Conservation (phyloP, 1,140 invertebrate species). For the Wasmannia auropunctata region DNA sequence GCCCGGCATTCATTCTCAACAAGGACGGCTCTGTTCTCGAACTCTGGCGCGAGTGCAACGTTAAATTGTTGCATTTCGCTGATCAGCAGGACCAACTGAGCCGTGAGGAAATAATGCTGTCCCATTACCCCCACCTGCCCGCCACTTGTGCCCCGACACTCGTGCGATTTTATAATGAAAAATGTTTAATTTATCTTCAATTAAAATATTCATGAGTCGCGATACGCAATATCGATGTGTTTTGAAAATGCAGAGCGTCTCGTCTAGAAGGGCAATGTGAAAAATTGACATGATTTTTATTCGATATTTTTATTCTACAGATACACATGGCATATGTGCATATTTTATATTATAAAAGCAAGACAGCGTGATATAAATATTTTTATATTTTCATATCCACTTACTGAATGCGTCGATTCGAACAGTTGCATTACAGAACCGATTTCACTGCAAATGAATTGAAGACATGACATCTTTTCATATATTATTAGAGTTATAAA, state of each 20-base stretch:
- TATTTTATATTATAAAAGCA: not conserved
- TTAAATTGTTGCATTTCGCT: not conserved
- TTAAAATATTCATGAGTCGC: constrained; percentile 7
- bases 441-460: not conserved
- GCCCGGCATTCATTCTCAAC: not conserved
- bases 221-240: not conserved
- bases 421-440: not conserved
- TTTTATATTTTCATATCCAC: not conserved
- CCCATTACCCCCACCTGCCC: not conserved
- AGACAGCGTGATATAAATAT: not conserved
- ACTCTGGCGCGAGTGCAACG: not conserved
- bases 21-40: not conserved
- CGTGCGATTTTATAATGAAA: not conserved
- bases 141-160: not conserved
- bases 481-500: not conserved
- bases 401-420: not conserved
- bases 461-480: not conserved
- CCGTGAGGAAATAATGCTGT: not conserved
- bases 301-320: not conserved
- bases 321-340: not conserved
- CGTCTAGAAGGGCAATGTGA: not conserved
- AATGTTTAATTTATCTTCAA: constrained; percentile 12
- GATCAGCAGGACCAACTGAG: not conserved
- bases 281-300: constrained; percentile 7
- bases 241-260: not conserved